These are phyloP conservation scores for Quiscalus mexicanus DNA, from an alignment of 2,113 vertebrate genomes.

Conservation along the genomic window DNA sequence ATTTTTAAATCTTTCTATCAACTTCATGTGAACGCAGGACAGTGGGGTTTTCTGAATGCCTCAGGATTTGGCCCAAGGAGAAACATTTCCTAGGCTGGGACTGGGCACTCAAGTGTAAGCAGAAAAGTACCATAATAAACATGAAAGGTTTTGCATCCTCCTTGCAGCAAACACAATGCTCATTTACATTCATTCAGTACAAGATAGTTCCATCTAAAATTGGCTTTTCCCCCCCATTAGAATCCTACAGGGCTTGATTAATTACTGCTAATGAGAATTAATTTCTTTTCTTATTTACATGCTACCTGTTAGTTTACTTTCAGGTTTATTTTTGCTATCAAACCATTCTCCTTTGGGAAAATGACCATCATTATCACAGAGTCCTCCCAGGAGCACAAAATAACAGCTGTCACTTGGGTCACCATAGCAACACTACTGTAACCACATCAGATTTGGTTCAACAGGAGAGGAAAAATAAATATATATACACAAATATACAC, in stretches of 20 bases:
- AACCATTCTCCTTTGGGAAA: constrained; percentile 1
- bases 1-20: neutral
- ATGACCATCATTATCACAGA: constrained; percentile 65
- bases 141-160: neutral
- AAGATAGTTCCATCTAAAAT: neutral
- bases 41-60: neutral
- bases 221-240: neutral
- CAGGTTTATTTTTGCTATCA: constrained; percentile 45
- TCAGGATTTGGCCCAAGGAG: neutral
- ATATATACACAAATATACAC: rapidly evolving
- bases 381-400: constrained; percentile 57
- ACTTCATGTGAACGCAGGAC: neutral
- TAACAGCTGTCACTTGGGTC: constrained; percentile 81
- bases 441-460: constrained; percentile 55
- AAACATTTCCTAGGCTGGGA: neutral
- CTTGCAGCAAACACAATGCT: neutral
- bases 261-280: constrained; percentile 65
- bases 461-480: neutral
- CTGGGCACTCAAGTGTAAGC: neutral
- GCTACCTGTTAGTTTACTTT: constrained; percentile 64
- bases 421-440: constrained; percentile 81
- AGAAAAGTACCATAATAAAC: neutral
- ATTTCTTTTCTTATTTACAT: neutral
- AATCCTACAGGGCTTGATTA: constrained; percentile 44
- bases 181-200: neutral